Percentiles rank a stretch among this genome's conserved stretches.
phyloP scores from a whole-genome alignment of 2,113 vertebrate species.

The Telmatochromis brichardi region DNA sequence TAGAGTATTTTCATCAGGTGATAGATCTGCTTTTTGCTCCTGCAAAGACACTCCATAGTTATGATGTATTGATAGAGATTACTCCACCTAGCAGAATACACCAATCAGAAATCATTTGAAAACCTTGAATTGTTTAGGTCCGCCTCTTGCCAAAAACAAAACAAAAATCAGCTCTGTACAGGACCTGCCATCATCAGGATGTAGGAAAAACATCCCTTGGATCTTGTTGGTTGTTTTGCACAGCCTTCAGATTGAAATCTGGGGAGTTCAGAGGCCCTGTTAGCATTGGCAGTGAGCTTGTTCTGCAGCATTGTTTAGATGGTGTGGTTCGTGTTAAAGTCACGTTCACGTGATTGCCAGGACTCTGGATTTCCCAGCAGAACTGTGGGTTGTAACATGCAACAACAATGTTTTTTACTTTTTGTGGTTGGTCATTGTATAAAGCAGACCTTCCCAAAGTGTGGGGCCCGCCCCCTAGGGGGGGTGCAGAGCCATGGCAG shows the following conservation, averaged over 20 bases:
- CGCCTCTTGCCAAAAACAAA: not conserved
- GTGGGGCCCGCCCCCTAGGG: not conserved
- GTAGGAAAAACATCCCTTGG: not conserved
- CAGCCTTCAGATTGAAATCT: not conserved
- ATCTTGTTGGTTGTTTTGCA: not conserved
- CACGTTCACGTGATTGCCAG: not conserved
- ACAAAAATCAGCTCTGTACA: not conserved
- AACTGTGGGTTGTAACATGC: not conserved
- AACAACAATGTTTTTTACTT: not conserved
- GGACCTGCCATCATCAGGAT: not conserved
- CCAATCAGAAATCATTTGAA: not conserved
- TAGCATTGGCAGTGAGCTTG: not conserved
- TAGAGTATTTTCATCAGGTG: not conserved
- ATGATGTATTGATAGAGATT: not conserved
- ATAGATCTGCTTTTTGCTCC: not conserved
- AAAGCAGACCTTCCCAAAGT: not conserved
- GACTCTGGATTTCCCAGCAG: not conserved
- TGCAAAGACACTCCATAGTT: not conserved
- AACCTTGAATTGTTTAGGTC: not conserved
- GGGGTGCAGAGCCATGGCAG: not conserved
- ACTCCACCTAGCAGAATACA: not conserved
- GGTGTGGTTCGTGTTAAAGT: not conserved
- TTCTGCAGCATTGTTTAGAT: not conserved
- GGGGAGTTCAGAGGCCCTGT: not conserved
- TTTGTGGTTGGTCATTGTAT: not conserved